Percentiles rank a stretch among this genome's conserved stretches.
Evolutionary conservation across 2,888 invertebrate genomes (phyloP).

Genomic region (Chorisops tibialis): DNA sequence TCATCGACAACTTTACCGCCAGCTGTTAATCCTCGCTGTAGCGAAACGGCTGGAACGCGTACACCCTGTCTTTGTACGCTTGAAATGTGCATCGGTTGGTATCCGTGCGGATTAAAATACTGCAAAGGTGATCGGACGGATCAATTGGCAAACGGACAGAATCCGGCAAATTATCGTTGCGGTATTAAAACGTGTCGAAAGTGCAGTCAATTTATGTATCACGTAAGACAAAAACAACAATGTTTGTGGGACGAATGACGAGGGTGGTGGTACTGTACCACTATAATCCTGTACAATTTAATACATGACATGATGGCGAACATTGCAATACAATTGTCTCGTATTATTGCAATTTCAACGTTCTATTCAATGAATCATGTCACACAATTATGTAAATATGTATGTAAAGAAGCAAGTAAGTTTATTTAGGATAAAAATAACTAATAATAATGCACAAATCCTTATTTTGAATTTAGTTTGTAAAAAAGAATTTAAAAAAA

Average conservation of each 20-base stretch:
- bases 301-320: not conserved
- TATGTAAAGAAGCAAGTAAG: too few species aligned
- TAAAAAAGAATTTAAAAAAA: too few species aligned
- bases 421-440: too few species aligned
- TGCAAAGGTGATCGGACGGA: constrained; percentile 75
- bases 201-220: constrained; percentile 84
- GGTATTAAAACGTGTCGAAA: constrained; percentile 94
- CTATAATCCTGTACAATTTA: not conserved
- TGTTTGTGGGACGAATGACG: constrained; percentile 78
- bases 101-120: constrained; percentile 92
- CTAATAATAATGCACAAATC: too few species aligned
- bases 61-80: constrained; percentile 80
- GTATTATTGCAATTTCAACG: not conserved
- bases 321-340: not conserved
- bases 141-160: constrained; percentile 47
- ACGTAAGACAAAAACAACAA: constrained; percentile 76
- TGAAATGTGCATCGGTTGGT: constrained; percentile 91
- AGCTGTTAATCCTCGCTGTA: constrained; percentile 54
- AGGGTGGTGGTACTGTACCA: constrained; percentile 44
- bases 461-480: too few species aligned
- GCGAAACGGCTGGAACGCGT: constrained; percentile 64
- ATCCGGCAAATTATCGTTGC: constrained; percentile 74
- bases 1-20: not conserved
- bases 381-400: too few species aligned
- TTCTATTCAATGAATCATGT: not conserved